Conservation (phyloP, 1,140 invertebrate genomes). For the Cephus cinctus region DNA sequence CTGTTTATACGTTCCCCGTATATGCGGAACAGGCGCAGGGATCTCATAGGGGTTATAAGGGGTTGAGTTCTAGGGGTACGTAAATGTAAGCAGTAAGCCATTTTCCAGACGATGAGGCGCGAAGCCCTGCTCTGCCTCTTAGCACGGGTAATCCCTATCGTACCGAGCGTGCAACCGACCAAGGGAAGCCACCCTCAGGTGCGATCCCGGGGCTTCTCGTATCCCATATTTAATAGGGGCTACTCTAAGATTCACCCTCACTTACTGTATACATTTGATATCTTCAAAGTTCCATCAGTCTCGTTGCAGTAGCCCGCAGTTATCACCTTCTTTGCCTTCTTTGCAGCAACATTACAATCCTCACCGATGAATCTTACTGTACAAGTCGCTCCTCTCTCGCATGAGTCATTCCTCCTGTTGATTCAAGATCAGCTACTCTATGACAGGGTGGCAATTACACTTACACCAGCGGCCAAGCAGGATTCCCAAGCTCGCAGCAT, state of each 20-base stretch:
- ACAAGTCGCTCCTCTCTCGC: too few species aligned
- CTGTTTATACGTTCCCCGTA: slow-evolving; percentile 33
- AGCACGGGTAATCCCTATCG: slow-evolving; percentile 53
- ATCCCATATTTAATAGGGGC: slow-evolving; percentile 18
- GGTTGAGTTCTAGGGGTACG: too few species aligned
- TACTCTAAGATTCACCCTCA: too few species aligned
- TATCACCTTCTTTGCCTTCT: too few species aligned
- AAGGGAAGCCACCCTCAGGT: slow-evolving; percentile 21
- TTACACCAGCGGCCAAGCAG: neutral
- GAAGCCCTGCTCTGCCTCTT: slow-evolving; percentile 53
- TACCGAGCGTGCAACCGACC: neutral
- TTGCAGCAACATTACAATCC: too few species aligned
- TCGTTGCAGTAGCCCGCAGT: too few species aligned
- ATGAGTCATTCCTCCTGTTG: too few species aligned
- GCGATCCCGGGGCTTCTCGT: slow-evolving; percentile 18
- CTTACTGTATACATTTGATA: too few species aligned
- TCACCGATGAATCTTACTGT: too few species aligned
- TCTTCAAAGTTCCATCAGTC: too few species aligned
- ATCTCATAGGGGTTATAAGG: slow-evolving; percentile 7
- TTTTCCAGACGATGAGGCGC: slow-evolving; percentile 59
- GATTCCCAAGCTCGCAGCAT: neutral
- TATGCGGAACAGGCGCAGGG: slow-evolving; percentile 23
- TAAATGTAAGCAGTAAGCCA: slow-evolving; percentile 56
- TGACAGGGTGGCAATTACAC: neutral
- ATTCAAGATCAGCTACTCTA: neutral